Evolutionary conservation across 2,888 invertebrate species (phyloP), one percentile per base, ranked within the genome.

Genomic region (Tromatobia lineatoria): DNA sequence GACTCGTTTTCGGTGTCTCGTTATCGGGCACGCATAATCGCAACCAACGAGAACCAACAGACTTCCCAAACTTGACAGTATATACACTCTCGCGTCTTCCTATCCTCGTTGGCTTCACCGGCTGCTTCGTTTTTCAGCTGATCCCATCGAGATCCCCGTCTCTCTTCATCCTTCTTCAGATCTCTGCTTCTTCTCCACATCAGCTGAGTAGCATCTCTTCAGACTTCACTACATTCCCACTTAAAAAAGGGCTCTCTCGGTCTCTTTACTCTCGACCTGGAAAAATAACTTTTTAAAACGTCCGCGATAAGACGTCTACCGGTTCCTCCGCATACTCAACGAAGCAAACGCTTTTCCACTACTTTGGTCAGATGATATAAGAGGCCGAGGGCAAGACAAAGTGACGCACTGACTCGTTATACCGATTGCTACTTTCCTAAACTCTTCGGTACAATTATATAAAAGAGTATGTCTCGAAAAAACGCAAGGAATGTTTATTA

Each of bases 21-120:
- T 84, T 84, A 84, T 84, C 84, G 73, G 77, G 45, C 69, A 76
- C 76, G 47, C 66, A 75, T 80, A 80, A 80, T 80, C 75, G 61
- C 45, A 29, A 15, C 54, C 38, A 71, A 34, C 71, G 38, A 52
- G 52, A 70, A 7, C 20, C 57, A 20, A 45, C 52, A 64, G 29
- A 75, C 75, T 71, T 70, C 18, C 57, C 38, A 66, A 82, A 76
- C 42, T 45, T 38, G 42, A 61, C 61, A 54, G 50, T 50, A 52
- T 67, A 54, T 45, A n/a, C 50, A 47, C 29, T 8, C 34, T 11
- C 61, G 25, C 45, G 29, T 47, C 29, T 34, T 54, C 61, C 59
- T 4, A 29, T 6, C n/a, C 4, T 59, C 1, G 4, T 34, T 29
- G 0, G 3, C n/a, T 34, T 4, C n/a, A 3, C 29, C 15, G 15